Evolutionary conservation across 2,113 vertebrate genomes (phyloP).

Genomic region (Stictonetta naevosa): DNA sequence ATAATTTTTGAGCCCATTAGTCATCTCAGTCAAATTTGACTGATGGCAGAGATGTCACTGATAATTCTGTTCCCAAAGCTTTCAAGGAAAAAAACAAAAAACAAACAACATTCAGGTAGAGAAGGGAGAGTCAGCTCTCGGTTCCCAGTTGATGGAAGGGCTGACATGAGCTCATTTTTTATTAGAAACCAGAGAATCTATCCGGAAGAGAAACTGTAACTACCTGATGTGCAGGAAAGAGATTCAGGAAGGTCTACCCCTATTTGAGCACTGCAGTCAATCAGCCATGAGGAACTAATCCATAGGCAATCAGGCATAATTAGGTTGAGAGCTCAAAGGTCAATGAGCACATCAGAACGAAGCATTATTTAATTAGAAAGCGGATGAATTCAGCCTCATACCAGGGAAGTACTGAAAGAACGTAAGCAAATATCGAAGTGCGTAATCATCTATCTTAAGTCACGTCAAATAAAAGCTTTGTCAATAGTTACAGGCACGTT

Average conservation of each 20-base stretch:
- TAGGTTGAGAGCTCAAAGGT: slow-evolving; percentile 17
- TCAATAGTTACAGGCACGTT: slow-evolving; percentile 56
- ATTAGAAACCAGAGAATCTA: not conserved
- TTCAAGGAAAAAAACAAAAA: not conserved
- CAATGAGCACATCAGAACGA: not conserved
- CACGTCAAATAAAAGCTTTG: slow-evolving; percentile 44
- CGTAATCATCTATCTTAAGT: slow-evolving; percentile 26
- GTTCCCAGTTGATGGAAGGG: not conserved
- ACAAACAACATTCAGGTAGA: not conserved
- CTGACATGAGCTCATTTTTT: not conserved
- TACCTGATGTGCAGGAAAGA: not conserved
- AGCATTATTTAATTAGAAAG: not conserved
- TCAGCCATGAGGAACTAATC: rapidly evolving
- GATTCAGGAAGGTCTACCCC: not conserved
- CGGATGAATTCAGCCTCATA: not conserved
- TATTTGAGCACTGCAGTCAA: not conserved
- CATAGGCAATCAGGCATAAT: not conserved
- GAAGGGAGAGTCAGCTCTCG: not conserved
- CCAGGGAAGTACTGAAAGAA: not conserved
- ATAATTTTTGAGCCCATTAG: not conserved
- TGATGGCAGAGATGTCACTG: not conserved
- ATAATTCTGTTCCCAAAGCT: not conserved
- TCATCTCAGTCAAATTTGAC: not conserved
- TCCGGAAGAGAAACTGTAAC: not conserved
- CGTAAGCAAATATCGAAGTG: slow-evolving; percentile 48